Base-by-base conservation (phyloP, 2,888 invertebrate species). In the Synanthedon vespiformis region DNA sequence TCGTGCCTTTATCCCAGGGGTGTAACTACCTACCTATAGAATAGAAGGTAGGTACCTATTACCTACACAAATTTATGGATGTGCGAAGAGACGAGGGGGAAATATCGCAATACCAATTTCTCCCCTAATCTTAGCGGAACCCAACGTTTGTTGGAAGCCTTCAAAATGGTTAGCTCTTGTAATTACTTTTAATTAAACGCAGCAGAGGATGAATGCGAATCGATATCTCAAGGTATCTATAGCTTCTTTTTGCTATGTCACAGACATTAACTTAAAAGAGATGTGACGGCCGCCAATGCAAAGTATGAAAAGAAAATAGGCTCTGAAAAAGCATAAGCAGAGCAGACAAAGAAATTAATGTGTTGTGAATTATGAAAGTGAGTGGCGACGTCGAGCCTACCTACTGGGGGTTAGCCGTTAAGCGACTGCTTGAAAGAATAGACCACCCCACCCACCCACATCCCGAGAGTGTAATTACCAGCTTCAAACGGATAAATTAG, bases 121-220 rank as follows among this genome's bases (percentile, higher is more conserved):
- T 74, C 77, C 81, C 78, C 72, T 59, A 57, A 64, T 61, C 56
- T 68, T 65, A 69, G 62, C 68, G 61, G 65, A 67, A 64, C 61
- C 66, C 63, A 70, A 77, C 76, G 76, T 77, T 74, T 73, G 64
- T 62, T 64, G 64, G 63, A 67, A 70, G 58, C 72, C 72, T 74
- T 74, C 67, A 71, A 68, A 73, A 75, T 71, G 71, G 70, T 72
- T 74, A 72, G 74, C 74, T 72, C 62, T 60, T 63, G 74, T 80
- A 81, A 84, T 83, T 80, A 79, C 75, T 79, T 84, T 85, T 83
- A 82, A 83, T 84, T 83, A 84, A 83, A 82, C 70, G 70, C 70
- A 65, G 74, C 68, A 68, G 61, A 67, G 65, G 66, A 73, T 70
- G 66, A 72, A 71, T 63, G 65, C 58, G 62, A 65, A 67, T 68